These are phyloP conservation scores for Papilio elwesi DNA, from an alignment of 2,888 invertebrate species.

Conservation along the genomic window DNA sequence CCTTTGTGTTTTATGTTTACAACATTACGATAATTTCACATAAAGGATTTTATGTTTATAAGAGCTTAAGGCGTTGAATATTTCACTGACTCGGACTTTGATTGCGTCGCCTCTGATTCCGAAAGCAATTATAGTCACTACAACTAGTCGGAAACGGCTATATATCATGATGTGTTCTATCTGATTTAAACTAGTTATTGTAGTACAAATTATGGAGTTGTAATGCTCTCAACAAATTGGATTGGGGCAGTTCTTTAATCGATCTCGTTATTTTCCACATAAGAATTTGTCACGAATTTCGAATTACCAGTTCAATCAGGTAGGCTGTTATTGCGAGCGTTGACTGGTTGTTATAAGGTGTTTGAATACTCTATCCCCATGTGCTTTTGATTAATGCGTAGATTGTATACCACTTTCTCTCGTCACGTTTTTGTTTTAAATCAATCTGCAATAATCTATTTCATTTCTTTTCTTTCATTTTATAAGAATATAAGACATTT, in stretches of 20 bases:
- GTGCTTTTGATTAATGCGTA: slow-evolving; percentile 56
- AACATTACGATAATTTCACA: slow-evolving; percentile 37
- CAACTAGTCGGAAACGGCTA: neutral
- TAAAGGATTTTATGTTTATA: slow-evolving; percentile 37
- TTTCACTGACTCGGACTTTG: slow-evolving; percentile 27
- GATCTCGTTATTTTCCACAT: slow-evolving; percentile 35
- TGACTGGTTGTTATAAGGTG: slow-evolving; percentile 47
- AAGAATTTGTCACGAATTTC: slow-evolving; percentile 38
- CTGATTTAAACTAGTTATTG: slow-evolving; percentile 33
- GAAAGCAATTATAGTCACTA: slow-evolving; percentile 27
- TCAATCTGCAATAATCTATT: slow-evolving; percentile 31
- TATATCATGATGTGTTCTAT: slow-evolving; percentile 17
- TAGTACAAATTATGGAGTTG: slow-evolving; percentile 2
- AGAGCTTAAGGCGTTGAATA: slow-evolving; percentile 23
- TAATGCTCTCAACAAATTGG: slow-evolving; percentile 18
- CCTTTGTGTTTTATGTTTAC: slow-evolving; percentile 26
- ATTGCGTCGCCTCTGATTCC: slow-evolving; percentile 23
- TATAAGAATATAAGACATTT: neutral
- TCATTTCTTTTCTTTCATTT: slow-evolving; percentile 3
- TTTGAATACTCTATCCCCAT: slow-evolving; percentile 48
- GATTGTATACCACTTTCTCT: slow-evolving; percentile 66
- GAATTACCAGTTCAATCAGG: slow-evolving; percentile 35
- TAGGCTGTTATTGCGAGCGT: slow-evolving; percentile 37
- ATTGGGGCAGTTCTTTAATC: slow-evolving; percentile 32
- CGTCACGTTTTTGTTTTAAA: slow-evolving; percentile 55